Conservation (phyloP, 2,113 vertebrate genomes). For the Planiliza haematocheilus region DNA sequence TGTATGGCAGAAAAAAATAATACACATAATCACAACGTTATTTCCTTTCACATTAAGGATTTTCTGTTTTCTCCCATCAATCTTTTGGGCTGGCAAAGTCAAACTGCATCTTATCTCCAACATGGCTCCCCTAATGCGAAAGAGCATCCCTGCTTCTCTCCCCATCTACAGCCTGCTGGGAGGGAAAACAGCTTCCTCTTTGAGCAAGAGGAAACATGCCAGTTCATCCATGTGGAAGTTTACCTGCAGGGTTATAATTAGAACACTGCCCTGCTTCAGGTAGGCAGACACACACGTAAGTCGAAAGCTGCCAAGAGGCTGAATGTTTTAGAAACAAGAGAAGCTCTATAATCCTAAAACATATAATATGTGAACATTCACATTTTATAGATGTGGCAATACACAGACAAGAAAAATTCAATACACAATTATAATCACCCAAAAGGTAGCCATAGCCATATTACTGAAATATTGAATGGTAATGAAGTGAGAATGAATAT, state of each 20-base stretch:
- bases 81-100: slow-evolving; percentile 7
- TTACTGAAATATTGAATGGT: slow-evolving; percentile 28
- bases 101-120: slow-evolving; percentile 26
- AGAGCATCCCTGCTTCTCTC: slow-evolving; percentile 1
- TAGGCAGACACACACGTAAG: too few species aligned
- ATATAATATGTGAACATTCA: background rate
- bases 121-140: background rate
- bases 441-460: slow-evolving; percentile 9
- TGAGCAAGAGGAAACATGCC: slow-evolving; percentile 17
- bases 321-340: background rate
- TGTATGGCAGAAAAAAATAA: background rate
- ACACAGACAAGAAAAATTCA: background rate
- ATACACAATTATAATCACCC: background rate
- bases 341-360: background rate
- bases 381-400: slow-evolving; percentile 9
- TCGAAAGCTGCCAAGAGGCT: background rate
- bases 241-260: slow-evolving; percentile 18
- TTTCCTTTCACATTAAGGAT: background rate
- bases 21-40: background rate
- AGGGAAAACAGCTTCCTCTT: slow-evolving; percentile 21
- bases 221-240: slow-evolving; percentile 1
- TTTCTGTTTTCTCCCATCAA: background rate
- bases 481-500: slow-evolving; percentile 40
- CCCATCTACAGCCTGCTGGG: slow-evolving; percentile 31
- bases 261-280: slow-evolving; percentile 3